Base-by-base conservation (phyloP, 2,113 vertebrate genomes). In the Promerops cafer region DNA sequence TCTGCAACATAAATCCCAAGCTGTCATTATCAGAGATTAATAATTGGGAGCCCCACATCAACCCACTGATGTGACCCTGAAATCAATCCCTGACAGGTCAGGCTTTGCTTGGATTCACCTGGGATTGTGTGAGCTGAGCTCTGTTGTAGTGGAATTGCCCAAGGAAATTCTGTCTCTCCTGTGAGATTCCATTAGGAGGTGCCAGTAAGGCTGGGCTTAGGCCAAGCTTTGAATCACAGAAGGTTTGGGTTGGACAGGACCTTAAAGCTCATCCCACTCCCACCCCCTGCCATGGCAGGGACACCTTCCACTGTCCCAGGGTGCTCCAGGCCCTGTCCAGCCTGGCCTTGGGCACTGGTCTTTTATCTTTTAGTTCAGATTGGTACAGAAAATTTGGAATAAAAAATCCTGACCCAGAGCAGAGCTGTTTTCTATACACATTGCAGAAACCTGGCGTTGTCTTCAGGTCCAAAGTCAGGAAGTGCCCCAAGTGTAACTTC, bases 371-470 rank as follows among this genome's bases (percentile, higher is more conserved):
- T 5, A 39, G 30, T 35, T 60, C 63, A 35, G 9, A 9, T 33
- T 53, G 23, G 18, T 40, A 31, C 16, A 33, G 76, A 13, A 42
- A 66, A 72, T 10, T 20, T 47, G 6, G 21, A 47, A 15, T 44
- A 14, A 40, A 26, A 52, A 30, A 19, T 21, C 39, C 26, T 39
- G 30, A 12, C 28, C 28, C 40, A 9, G 8, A 53, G 28, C 2
- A 53, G 44, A 75, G 17, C 14, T 71, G 16, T 3, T 49, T 27
- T 30, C 63, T 49, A n/a, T 23, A 54, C n/a, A n/a, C 7, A 2
- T 4, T 40, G 42, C 40, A 40, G 39, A 79, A 88, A 40, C 14
- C 16, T 60, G 21, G 2, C 0, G 0, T 40, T 61, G 3, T 6
- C 50, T 63, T 39, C 42, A 30, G 31, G 39, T 45, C 70, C 37